Conservation (phyloP, 2,113 vertebrate genomes). For the Mixornis gularis region DNA sequence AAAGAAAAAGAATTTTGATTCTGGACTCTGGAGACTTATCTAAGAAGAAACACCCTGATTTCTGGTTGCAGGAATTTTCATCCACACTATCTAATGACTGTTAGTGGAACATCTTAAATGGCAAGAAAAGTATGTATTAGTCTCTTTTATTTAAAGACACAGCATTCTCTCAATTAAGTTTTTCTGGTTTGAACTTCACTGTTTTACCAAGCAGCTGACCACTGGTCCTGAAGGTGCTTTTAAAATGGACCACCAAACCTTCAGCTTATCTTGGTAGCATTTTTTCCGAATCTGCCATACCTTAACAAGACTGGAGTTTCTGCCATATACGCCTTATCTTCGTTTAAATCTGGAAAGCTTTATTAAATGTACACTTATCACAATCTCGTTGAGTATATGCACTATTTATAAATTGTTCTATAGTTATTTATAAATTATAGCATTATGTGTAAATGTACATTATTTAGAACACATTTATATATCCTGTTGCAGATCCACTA, state of each 20-base stretch:
- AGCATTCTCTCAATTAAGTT: neutral
- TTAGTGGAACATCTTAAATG: neutral
- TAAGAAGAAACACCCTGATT: neutral
- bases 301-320: neutral
- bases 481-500: neutral
- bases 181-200: neutral
- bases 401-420: neutral
- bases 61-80: neutral
- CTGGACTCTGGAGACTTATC: neutral
- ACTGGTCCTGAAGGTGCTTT: neutral
- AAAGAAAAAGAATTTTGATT: neutral
- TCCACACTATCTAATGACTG: neutral
- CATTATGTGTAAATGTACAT: rapidly evolving
- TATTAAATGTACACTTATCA: neutral
- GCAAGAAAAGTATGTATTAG: neutral
- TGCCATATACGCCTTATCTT: neutral
- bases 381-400: neutral
- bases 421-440: neutral
- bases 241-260: neutral
- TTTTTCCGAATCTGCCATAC: neutral
- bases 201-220: neutral
- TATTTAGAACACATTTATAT: neutral
- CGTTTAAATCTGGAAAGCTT: neutral
- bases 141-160: neutral
- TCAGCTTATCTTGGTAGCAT: neutral